Percentiles rank a stretch among this genome's conserved stretches.
phyloP scores from a whole-genome alignment of 2,888 invertebrate species.

The Ennomos quercinarius region DNA sequence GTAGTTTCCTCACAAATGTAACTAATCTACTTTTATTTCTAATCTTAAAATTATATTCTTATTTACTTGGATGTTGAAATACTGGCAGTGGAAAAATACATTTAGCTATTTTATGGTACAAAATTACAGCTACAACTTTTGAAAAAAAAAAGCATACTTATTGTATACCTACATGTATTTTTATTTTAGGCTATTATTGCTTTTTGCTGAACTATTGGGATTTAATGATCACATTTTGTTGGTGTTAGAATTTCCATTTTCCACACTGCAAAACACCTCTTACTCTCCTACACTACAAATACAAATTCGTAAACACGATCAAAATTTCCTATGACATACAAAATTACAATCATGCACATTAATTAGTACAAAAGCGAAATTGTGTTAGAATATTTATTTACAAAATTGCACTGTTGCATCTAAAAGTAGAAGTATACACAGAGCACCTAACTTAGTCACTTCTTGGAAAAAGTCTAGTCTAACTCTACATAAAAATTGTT shows the following conservation, averaged over 20 bases:
- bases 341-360: constrained; percentile 40
- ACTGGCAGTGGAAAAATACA: constrained; percentile 86
- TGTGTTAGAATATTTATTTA: constrained; percentile 43
- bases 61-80: constrained; percentile 79
- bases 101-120: constrained; percentile 58
- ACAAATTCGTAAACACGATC: constrained; percentile 52
- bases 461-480: constrained; percentile 22
- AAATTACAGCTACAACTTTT: constrained; percentile 54
- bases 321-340: constrained; percentile 40
- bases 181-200: constrained; percentile 11
- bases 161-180: constrained; percentile 1
- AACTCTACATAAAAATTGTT: background rate
- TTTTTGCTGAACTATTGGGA: constrained; percentile 7
- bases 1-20: constrained; percentile 65
- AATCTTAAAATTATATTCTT: constrained; percentile 54
- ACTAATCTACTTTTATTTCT: constrained; percentile 52
- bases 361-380: constrained; percentile 46
- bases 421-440: constrained; percentile 55
- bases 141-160: constrained; percentile 39
- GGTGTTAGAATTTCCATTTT: constrained; percentile 23
- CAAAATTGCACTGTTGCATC: constrained; percentile 63
- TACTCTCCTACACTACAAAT: constrained; percentile 29
- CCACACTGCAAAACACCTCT: constrained; percentile 21
- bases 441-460: constrained; percentile 62
- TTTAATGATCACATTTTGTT: constrained; percentile 10